Base-by-base conservation (phyloP, 2,797 vertebrate species). In the Scomberomorus guttatus region DNA sequence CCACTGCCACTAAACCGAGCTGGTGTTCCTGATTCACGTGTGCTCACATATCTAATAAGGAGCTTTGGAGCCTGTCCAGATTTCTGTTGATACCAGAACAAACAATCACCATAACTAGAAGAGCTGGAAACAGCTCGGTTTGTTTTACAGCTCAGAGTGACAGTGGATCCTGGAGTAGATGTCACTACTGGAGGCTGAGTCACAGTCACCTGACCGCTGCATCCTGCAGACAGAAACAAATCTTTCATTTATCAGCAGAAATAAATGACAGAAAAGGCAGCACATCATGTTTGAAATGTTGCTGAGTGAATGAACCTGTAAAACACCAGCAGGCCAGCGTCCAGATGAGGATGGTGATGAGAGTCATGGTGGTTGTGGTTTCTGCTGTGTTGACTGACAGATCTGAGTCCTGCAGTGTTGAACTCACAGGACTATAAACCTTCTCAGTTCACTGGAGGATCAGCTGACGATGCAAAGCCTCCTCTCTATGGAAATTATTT, bases 51-150 rank as follows among this genome's bases (percentile, higher is more conserved):
- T 29, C 29, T 29, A 3, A 87, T 87, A 10, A 91, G 83, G 25
- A 73, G 89, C 78, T 90, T 83, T 5, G 87, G 78, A 60, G 54
- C 13, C 55, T 91, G 80, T 81, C 87, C 87, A 51, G 84, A 82
- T 85, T 88, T 92, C 80, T 91, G 90, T 52, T 79, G 86, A 52
- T 82, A 90, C 88, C 93, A 93, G 29, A 29, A 29, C n/a, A n/a
- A n/a, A n/a, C n/a, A n/a, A n/a, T n/a, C n/a, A n/a, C n/a, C n/a
- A n/a, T n/a, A n/a, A n/a, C n/a, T n/a, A n/a, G n/a, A n/a, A n/a
- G n/a, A n/a, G n/a, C n/a, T n/a, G n/a, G n/a, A n/a, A n/a, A n/a
- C n/a, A n/a, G n/a, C 51, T 17, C 1, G 1, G 22, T 11, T 75
- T 17, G 56, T 77, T 20, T 17, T 75, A 77, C 89, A 91, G 32